Conservation (phyloP, 2,797 vertebrate genomes). For the Malurus splendens region DNA sequence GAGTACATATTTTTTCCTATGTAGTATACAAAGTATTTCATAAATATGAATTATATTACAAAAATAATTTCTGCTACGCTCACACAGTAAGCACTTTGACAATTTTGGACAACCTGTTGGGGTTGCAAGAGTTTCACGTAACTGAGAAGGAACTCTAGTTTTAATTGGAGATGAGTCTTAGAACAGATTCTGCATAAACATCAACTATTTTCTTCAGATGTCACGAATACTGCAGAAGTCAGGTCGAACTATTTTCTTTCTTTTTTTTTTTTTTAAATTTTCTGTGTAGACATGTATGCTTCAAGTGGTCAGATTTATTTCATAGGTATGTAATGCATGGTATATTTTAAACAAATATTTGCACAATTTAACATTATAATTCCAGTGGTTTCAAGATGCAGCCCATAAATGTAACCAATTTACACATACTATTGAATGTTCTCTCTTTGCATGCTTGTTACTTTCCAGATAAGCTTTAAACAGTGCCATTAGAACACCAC, state of each 20-base stretch:
- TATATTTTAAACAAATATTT: slow-evolving; percentile 77
- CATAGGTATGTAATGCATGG: slow-evolving; percentile 71
- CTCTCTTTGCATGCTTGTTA: slow-evolving; percentile 79
- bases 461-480: slow-evolving; percentile 74
- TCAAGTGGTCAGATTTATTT: slow-evolving; percentile 76
- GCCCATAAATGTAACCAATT: slow-evolving; percentile 76
- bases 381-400: slow-evolving; percentile 78
- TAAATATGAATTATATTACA: slow-evolving; percentile 99
- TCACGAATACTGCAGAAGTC: slow-evolving; percentile 66
- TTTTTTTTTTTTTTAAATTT: slow-evolving; percentile 28
- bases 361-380: slow-evolving; percentile 78
- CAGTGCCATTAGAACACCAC: slow-evolving; percentile 70
- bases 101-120: slow-evolving; percentile 74
- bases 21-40: slow-evolving; percentile 99
- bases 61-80: slow-evolving; percentile 99
- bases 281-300: slow-evolving; percentile 71
- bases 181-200: slow-evolving; percentile 70
- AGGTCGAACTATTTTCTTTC: slow-evolving; percentile 40
- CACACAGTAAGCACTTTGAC: slow-evolving; percentile 97
- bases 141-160: slow-evolving; percentile 69
- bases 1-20: slow-evolving; percentile 77
- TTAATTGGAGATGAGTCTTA: slow-evolving; percentile 67
- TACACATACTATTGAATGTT: slow-evolving; percentile 76
- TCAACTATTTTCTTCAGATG: slow-evolving; percentile 68
- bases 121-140: slow-evolving; percentile 72